Evolutionary conservation across 2,797 vertebrate species (phyloP).

Genomic region (Neoniphon sammara): DNA sequence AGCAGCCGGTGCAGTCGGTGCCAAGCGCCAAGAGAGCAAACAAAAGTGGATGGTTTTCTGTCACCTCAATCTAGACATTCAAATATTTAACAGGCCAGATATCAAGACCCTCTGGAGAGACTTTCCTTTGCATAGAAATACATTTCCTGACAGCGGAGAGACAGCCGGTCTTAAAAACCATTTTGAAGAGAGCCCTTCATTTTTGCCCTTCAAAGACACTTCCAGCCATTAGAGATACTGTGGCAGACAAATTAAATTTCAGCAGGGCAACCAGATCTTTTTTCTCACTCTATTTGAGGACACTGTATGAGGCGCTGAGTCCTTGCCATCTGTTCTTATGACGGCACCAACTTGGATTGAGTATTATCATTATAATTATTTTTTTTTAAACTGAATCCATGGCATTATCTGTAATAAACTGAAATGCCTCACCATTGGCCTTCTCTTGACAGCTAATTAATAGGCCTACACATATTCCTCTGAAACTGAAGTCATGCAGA

Average conservation of each 20-base stretch:
- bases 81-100: conserved; percentile 58
- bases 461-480: conserved; percentile 39
- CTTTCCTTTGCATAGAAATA: conserved; percentile 15
- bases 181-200: conserved; percentile 21
- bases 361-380: conserved; percentile 64
- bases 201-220: conserved; percentile 47
- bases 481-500: conserved; percentile 39
- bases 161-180: neutral
- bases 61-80: conserved; percentile 48
- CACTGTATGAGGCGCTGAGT: conserved; percentile 52
- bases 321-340: conserved; percentile 63
- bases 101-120: conserved; percentile 20
- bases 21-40: conserved; percentile 25
- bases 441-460: conserved; percentile 74
- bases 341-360: conserved; percentile 36
- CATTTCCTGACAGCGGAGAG: conserved; percentile 13
- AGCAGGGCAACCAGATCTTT: conserved; percentile 41
- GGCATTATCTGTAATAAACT: conserved; percentile 66
- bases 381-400: conserved; percentile 54
- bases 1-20: conserved; percentile 13
- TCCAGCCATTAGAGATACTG: conserved; percentile 35
- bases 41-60: conserved; percentile 35
- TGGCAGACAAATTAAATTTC: conserved; percentile 61
- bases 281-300: conserved; percentile 50
- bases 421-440: conserved; percentile 58